Percentiles rank a stretch among this genome's conserved stretches.
phyloP scores from a whole-genome alignment of 2,888 invertebrate genomes.

The Andrena praecox region DNA sequence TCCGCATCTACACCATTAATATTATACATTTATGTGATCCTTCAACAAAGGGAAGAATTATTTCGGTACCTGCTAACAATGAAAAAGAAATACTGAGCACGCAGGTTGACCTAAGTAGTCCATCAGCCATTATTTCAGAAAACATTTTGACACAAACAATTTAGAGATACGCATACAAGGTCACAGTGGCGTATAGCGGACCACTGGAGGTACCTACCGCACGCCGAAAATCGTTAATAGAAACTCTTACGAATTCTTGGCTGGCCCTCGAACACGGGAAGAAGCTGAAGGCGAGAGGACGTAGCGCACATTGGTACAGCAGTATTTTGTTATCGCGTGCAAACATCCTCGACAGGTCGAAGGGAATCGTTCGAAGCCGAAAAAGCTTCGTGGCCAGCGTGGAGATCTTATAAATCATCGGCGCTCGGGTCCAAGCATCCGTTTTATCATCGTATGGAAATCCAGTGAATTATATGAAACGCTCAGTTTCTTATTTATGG shows the following conservation, averaged over 20 bases:
- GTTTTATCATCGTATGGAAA: slow-evolving; percentile 84
- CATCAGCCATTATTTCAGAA: background rate
- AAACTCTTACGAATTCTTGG: slow-evolving; percentile 60
- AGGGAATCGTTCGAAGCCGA: slow-evolving; percentile 42
- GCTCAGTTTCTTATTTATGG: slow-evolving; percentile 81
- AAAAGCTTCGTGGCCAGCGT: slow-evolving; percentile 7
- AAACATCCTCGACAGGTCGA: slow-evolving; percentile 53
- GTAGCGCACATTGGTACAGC: slow-evolving; percentile 15
- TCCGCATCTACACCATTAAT: too few relatives aligned
- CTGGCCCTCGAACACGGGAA: background rate
- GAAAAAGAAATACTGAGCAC: too few relatives aligned
- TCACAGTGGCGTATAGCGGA: too few relatives aligned
- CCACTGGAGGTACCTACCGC: background rate
- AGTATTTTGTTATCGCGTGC: slow-evolving; percentile 61
- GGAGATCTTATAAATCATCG: slow-evolving; percentile 49
- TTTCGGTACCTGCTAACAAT: too few relatives aligned
- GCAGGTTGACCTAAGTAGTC: too few relatives aligned
- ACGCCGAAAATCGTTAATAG: slow-evolving; percentile 61
- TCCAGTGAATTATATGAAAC: slow-evolving; percentile 82
- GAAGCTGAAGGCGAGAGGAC: slow-evolving; percentile 9
- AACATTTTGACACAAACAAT: background rate
- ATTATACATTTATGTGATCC: too few relatives aligned
- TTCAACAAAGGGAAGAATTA: too few relatives aligned
- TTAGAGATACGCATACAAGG: background rate
- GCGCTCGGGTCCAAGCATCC: slow-evolving; percentile 62